Evolutionary conservation across 2,888 invertebrate species (phyloP).

Genomic region (Temnothorax unifasciatus): DNA sequence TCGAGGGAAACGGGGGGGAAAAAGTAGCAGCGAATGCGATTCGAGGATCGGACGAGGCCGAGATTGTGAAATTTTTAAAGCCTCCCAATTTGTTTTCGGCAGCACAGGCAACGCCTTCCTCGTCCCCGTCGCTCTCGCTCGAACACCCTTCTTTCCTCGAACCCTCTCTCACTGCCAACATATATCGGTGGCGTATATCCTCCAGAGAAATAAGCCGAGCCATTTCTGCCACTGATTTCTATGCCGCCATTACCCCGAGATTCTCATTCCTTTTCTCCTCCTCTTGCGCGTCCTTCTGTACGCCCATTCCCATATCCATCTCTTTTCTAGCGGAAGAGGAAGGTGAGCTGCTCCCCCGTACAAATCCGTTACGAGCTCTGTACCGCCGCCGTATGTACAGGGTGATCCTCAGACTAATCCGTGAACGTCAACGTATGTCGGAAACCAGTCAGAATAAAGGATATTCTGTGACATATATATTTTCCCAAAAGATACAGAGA

Average conservation of each 20-base stretch:
- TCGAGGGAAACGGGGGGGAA: not conserved
- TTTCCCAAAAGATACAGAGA: not conserved
- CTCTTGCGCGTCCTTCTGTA: constrained; percentile 28
- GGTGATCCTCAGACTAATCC: constrained; percentile 20
- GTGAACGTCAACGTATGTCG: constrained; percentile 21
- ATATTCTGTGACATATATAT: not conserved
- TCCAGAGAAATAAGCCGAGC: constrained; percentile 70
- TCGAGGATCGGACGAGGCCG: not conserved
- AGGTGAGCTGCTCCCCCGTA: constrained; percentile 31
- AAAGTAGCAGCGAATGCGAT: not conserved
- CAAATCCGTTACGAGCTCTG: constrained; percentile 62
- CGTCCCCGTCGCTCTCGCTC: constrained; percentile 18
- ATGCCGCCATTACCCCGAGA: constrained; percentile 64
- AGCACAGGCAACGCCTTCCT: constrained; percentile 49
- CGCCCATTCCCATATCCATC: constrained; percentile 39
- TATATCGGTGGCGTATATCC: constrained; percentile 60
- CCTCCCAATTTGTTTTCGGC: constrained; percentile 62
- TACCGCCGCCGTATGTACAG: constrained; percentile 17
- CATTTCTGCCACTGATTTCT: constrained; percentile 68
- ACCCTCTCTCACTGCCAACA: constrained; percentile 21
- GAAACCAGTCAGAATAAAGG: not conserved
- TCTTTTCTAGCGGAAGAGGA: constrained; percentile 49
- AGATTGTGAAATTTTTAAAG: constrained; percentile 63
- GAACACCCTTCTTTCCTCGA: not conserved
- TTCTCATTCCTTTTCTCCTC: constrained; percentile 58